Conservation (phyloP, 2,113 vertebrate genomes). For the Odocoileus virginianus region DNA sequence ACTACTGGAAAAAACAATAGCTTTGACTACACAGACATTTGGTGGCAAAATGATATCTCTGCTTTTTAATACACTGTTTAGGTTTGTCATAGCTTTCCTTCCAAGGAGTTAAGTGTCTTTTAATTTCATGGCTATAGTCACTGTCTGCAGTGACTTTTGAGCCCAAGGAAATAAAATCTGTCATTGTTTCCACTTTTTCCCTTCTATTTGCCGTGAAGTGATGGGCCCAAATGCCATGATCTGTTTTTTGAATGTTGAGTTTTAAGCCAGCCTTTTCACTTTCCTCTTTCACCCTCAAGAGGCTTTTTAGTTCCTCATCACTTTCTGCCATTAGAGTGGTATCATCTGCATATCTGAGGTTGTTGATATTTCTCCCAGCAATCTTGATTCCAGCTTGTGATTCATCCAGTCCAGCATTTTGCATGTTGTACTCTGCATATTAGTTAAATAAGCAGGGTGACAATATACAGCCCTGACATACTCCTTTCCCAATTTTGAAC, state of each 20-base stretch:
- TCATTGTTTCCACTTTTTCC: neutral
- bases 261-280: neutral
- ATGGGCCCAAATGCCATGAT: neutral
- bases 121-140: neutral
- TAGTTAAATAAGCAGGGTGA: neutral
- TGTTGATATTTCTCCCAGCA: neutral
- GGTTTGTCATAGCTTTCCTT: neutral
- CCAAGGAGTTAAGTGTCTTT: neutral
- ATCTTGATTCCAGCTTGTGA: neutral
- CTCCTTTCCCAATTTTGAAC: neutral
- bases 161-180: neutral
- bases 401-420: neutral
- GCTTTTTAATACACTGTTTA: neutral
- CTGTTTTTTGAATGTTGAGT: neutral
- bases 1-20: neutral
- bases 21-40: neutral
- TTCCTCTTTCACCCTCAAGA: neutral
- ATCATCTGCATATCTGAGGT: neutral
- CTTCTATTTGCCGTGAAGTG: neutral
- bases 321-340: neutral
- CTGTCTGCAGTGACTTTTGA: neutral
- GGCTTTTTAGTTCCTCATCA: neutral
- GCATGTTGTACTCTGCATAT: neutral
- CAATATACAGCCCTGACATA: neutral
- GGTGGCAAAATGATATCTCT: neutral